Evolutionary conservation across 2,113 vertebrate species (phyloP), one percentile per base, ranked within the genome.

Genomic region (Melanerpes formicivorus): DNA sequence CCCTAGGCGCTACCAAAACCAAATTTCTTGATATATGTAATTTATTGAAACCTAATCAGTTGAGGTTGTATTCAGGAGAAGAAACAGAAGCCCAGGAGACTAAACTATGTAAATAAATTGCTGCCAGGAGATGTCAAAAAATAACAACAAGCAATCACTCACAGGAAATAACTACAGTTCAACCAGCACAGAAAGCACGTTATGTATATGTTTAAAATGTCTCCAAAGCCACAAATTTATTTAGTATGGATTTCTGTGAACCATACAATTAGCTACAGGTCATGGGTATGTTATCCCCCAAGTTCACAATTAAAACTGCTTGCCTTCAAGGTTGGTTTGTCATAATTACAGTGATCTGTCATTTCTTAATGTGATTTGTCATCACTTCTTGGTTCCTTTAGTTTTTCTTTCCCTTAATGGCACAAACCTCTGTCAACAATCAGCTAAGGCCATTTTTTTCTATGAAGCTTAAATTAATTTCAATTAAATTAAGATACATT

Each of bases 101-200:
- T 95, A 77, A 78, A 80, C 59, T 84, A 90, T 73, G 75, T 91
- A 96, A 97, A 97, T 80, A 96, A 93, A 93, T 77, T 87, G 90
- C 84, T 96, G 88, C 77, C 74, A 87, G 56, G 72, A 93, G 76
- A 94, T 93, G 93, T 96, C 96, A 97, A 95, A 92, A 95, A 95
- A 69, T 55, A 95, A 73, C 91, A 95, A 87, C 66, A 95, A 89
- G 79, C 67, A 96, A 90, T 93, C 85, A 93, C 32, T 97, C 93
- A 87, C 70, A 87, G 66, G 66, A 95, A 93, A 91, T 80, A 65
- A 79, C 56, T 69, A 37, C 7, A 60, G 37, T 27, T 62, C 77
- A 95, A 79, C 50, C 70, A 64, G 52, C 80, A 42, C 69, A 91
- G 67, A 93, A 67, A 87, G 42, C 9, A 34, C 62, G 37, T 93